Percentiles rank a stretch among this genome's conserved stretches.
Evolutionary conservation across 2,113 vertebrate genomes (phyloP).

Genomic region (Malurus alboscapulatus): DNA sequence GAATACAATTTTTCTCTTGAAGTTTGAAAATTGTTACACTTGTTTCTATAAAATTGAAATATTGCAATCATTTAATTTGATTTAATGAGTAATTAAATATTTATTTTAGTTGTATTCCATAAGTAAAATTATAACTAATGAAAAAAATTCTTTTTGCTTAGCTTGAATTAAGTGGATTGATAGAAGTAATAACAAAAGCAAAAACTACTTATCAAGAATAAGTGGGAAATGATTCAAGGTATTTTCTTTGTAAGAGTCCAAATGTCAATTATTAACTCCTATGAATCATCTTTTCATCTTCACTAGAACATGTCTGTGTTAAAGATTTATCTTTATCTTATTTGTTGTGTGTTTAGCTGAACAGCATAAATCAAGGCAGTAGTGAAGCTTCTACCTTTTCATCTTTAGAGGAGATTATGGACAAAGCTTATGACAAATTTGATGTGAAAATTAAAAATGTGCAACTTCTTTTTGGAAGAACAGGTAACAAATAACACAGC

Average conservation of each 20-base stretch:
- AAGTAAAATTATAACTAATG: neutral
- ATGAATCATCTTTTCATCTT: neutral
- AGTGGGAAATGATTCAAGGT: neutral
- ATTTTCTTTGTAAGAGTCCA: neutral
- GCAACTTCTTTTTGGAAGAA: slow-evolving; percentile 89
- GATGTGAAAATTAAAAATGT: slow-evolving; percentile 87
- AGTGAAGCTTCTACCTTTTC: slow-evolving; percentile 73
- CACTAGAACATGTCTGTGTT: neutral
- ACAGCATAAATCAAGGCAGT: slow-evolving; percentile 81
- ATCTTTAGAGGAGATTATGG: slow-evolving; percentile 95
- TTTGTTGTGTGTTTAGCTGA: slow-evolving; percentile 74
- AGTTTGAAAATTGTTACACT: neutral
- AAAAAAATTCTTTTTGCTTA: neutral
- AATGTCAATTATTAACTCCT: neutral
- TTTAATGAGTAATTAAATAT: neutral
- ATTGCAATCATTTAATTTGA: neutral
- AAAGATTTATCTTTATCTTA: neutral
- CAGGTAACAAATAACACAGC: slow-evolving; percentile 75
- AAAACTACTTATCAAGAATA: neutral
- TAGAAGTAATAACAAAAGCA: neutral
- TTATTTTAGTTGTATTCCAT: neutral
- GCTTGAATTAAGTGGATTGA: neutral
- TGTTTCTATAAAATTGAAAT: neutral
- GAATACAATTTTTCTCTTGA: neutral
- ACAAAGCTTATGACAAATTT: slow-evolving; percentile 94